phyloP scores from a whole-genome alignment of 2,113 vertebrate species.

The Mus pahari region DNA sequence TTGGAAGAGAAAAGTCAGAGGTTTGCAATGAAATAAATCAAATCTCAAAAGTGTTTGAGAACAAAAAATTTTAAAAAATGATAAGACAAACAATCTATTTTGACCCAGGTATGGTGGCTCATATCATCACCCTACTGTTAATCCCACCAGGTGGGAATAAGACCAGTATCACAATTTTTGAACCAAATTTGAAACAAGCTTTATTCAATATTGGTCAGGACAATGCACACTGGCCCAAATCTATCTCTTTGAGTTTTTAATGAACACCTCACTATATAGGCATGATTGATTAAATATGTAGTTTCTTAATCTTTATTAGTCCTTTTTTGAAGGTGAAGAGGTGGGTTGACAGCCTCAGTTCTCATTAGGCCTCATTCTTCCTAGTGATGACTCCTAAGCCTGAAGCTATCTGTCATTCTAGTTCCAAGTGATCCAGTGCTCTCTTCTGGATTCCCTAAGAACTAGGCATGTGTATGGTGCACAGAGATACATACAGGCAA shows the following conservation, averaged over 20 bases:
- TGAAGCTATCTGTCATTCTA: neutral
- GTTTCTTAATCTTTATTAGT: neutral
- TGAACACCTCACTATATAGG: neutral
- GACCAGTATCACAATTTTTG: neutral
- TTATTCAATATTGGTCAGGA: neutral
- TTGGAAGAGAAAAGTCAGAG: constrained; percentile 19
- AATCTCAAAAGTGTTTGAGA: neutral
- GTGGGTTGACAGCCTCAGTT: neutral
- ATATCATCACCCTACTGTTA: neutral
- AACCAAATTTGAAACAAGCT: neutral
- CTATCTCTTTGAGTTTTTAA: neutral
- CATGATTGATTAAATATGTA: neutral
- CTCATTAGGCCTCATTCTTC: neutral
- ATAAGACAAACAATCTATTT: neutral
- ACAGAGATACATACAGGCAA: neutral
- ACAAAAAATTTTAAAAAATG: neutral
- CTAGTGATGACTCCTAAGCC: neutral
- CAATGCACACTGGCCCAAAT: neutral
- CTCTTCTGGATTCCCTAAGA: neutral
- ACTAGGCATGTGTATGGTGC: neutral
- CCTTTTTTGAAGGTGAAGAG: neutral
- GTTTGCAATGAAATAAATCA: neutral
- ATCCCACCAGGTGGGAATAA: neutral
- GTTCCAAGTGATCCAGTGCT: neutral
- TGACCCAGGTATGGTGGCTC: neutral